Evolutionary conservation across 2,113 vertebrate species (phyloP).

Genomic region (Pterophyllum scalare): DNA sequence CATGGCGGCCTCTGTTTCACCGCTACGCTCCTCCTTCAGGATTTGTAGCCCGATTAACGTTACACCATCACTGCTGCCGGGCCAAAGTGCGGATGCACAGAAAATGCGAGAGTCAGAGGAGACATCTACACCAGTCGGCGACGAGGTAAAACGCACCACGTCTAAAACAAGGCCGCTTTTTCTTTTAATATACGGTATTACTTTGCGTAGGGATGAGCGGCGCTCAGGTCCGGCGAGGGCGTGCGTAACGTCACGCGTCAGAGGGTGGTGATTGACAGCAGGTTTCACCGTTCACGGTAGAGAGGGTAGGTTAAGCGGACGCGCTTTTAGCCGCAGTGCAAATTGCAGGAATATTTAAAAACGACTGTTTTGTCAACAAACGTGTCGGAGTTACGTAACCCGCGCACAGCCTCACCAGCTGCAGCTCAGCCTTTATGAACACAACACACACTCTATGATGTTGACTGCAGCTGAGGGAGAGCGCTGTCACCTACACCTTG

Average conservation of each 20-base stretch:
- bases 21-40: constrained; percentile 78
- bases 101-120: constrained; percentile 70
- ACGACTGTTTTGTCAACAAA: neutral
- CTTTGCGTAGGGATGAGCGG: constrained; percentile 20
- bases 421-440: neutral
- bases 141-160: constrained; percentile 64
- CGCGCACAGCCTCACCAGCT: neutral
- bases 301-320: constrained; percentile 4
- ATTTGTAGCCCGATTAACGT: constrained; percentile 66
- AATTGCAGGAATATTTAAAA: neutral
- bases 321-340: neutral
- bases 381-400: neutral
- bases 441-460: neutral
- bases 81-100: constrained; percentile 66
- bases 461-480: neutral
- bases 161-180: neutral
- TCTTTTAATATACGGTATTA: neutral
- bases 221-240: constrained; percentile 43
- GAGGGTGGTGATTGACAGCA: constrained; percentile 56
- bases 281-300: constrained; percentile 18
- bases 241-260: constrained; percentile 60
- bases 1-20: constrained; percentile 78
- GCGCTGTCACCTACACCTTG: neutral
- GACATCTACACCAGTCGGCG: constrained; percentile 67
- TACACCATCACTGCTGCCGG: constrained; percentile 68